Conservation (phyloP, 1,140 invertebrate species). For the Lethocerus indicus region DNA sequence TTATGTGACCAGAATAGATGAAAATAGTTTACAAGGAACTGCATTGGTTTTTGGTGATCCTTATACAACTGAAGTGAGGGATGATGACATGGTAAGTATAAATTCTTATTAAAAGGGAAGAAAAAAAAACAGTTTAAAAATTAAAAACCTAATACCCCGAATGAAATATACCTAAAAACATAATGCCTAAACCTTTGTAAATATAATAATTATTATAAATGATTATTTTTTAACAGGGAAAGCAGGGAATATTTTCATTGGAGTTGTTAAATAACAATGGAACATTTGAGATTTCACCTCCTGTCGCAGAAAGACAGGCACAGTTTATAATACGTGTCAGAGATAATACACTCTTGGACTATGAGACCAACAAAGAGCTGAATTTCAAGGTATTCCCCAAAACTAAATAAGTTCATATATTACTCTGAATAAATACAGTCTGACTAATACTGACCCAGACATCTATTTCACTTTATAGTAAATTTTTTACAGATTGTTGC, state of each 20-base stretch:
- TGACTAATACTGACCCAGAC: no score
- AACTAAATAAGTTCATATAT: no score
- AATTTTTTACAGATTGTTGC: constrained; percentile 45
- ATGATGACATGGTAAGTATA: constrained; percentile 39
- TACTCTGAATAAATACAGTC: no score
- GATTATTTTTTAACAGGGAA: constrained; percentile 28
- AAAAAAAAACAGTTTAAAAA: neutral
- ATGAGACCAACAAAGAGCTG: constrained; percentile 54
- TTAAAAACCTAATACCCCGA: neutral
- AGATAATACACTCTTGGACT: constrained; percentile 65
- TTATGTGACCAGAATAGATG: constrained; percentile 55
- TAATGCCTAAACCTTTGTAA: neutral
- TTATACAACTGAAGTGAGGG: constrained; percentile 49
- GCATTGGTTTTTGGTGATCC: constrained; percentile 48
- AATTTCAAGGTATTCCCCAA: constrained; percentile 42
- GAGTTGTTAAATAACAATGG: constrained; percentile 63
- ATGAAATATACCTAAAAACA: neutral
- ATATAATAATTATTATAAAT: neutral
- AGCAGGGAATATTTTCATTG: constrained; percentile 69
- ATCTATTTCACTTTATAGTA: no score
- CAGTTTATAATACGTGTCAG: constrained; percentile 69
- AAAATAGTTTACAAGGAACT: constrained; percentile 67
- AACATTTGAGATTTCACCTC: constrained; percentile 74
- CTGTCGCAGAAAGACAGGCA: constrained; percentile 62
- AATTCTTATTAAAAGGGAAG: neutral